phyloP scores from a whole-genome alignment of 2,113 vertebrate genomes.

The Penelope pileata region DNA sequence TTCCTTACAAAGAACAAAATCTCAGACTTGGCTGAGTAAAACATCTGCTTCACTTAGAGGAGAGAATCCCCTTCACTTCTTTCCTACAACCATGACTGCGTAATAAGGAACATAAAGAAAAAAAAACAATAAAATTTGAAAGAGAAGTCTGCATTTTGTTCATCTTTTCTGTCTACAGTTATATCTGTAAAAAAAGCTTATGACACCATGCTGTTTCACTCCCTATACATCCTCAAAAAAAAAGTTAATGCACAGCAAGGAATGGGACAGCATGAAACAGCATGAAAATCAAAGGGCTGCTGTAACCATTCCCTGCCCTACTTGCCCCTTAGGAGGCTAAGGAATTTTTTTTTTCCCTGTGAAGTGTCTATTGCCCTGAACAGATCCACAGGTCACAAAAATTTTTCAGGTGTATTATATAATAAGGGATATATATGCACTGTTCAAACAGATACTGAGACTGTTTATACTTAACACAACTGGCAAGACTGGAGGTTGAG shows the following conservation, averaged over 20 bases:
- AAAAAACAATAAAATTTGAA: not conserved
- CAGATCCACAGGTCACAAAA: not conserved
- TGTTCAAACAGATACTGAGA: not conserved
- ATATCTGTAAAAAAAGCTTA: not conserved
- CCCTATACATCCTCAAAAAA: not conserved
- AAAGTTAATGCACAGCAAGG: not conserved
- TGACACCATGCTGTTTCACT: not conserved
- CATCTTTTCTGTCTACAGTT: not conserved
- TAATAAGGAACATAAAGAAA: not conserved
- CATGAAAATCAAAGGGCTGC: not conserved
- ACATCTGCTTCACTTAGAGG: not conserved
- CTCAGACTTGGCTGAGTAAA: slow-evolving; percentile 22
- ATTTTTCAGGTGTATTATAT: not conserved
- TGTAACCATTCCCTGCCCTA: not conserved
- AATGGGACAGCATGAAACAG: not conserved
- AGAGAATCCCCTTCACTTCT: slow-evolving; percentile 16
- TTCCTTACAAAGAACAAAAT: slow-evolving; percentile 38
- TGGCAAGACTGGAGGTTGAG: not conserved
- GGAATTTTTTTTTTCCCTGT: not conserved
- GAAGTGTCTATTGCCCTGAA: not conserved
- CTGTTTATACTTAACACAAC: not conserved
- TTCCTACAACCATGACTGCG: not conserved
- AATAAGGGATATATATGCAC: not conserved
- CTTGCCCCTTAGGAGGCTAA: not conserved
- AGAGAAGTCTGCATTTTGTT: not conserved